phyloP scores from a whole-genome alignment of 2,888 invertebrate species.

The Leistus spinibarbis region DNA sequence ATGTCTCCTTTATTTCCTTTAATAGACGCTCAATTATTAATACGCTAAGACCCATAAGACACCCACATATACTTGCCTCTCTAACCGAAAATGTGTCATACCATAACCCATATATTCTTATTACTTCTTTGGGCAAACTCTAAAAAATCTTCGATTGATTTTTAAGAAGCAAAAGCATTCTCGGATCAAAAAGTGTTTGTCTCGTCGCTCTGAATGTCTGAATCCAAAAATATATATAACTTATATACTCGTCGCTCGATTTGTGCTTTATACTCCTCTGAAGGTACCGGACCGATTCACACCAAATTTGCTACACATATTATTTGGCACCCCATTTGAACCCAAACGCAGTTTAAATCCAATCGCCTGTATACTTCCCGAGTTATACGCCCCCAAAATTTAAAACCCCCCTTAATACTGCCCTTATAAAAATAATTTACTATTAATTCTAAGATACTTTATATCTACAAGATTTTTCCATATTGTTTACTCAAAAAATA shows the following conservation, averaged over 20 bases:
- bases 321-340: not conserved
- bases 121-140: not conserved
- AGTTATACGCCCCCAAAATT: no score
- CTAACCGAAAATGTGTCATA: no score
- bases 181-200: no score
- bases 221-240: no score
- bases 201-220: no score
- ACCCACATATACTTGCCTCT: not conserved
- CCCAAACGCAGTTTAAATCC: not conserved
- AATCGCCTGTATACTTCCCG: not conserved
- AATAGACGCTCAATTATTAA: slow-evolving; percentile 17
- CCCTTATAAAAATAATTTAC: no score
- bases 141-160: not conserved
- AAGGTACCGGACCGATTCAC: not conserved
- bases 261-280: not conserved
- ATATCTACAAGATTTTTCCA: no score
- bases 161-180: not conserved
- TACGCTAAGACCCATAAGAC: not conserved
- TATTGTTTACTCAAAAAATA: no score
- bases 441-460: no score
- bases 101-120: not conserved
- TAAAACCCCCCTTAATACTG: no score
- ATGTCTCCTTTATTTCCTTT: slow-evolving; percentile 14
- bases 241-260: not conserved
- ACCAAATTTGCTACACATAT: not conserved